These are phyloP conservation scores for Halichondria panicea DNA, from an alignment of 37 sponge, comb jelly and placozoan genomes.

Conservation along the genomic window DNA sequence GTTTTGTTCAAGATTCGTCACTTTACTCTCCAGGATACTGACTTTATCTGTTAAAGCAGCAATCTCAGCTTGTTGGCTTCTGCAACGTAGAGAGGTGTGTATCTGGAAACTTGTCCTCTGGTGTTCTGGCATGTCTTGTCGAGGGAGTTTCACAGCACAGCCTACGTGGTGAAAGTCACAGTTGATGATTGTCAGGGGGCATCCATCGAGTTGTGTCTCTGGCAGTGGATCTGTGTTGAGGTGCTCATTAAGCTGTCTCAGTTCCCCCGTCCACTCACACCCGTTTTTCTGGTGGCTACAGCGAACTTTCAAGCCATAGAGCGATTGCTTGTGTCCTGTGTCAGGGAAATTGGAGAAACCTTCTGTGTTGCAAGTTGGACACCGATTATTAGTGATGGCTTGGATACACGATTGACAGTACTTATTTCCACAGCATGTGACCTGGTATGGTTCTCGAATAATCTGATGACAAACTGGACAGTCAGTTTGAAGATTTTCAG, in stretches of 20 bases:
- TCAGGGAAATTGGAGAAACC: constrained; percentile 20
- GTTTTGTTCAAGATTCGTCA: too few relatives aligned
- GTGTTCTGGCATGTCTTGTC: too few relatives aligned
- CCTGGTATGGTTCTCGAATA: constrained; percentile 38
- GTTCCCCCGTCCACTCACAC: constrained; percentile 35
- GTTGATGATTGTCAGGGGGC: too few relatives aligned
- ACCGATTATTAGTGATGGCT: background rate
- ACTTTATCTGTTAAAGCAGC: too few relatives aligned
- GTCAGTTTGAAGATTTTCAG: constrained; percentile 28
- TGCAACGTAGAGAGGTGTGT: too few relatives aligned
- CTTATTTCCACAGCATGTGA: constrained; percentile 33
- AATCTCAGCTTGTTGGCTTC: too few relatives aligned
- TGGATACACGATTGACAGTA: constrained; percentile 30
- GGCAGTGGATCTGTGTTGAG: background rate
- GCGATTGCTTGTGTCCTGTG: constrained; percentile 6
- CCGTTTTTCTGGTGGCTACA: constrained; percentile 12
- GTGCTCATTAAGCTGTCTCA: constrained; percentile 4
- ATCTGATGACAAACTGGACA: constrained; percentile 37
- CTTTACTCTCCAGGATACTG: too few relatives aligned
- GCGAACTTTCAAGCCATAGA: constrained; percentile 12
- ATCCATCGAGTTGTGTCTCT: background rate
- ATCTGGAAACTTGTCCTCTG: too few relatives aligned
- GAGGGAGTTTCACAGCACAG: too few relatives aligned
- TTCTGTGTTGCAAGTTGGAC: constrained; percentile 23
- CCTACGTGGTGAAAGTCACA: too few relatives aligned